phyloP scores from a whole-genome alignment of 2,888 invertebrate species.

The Priapulus caudatus region DNA sequence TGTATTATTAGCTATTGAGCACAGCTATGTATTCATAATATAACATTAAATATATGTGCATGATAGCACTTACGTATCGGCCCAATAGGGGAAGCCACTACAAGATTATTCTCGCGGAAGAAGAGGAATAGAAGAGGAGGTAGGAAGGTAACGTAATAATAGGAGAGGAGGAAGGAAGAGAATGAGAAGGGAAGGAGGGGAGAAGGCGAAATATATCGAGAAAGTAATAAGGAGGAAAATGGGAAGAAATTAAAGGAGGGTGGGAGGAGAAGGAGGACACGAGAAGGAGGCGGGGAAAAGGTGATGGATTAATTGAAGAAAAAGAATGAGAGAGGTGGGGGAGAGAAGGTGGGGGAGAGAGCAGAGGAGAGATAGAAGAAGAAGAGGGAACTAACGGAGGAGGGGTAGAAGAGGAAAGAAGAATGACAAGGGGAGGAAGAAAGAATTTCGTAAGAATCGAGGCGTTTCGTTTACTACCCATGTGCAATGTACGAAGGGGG shows the following conservation, averaged over 20 bases:
- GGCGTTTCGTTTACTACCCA: no score
- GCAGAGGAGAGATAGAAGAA: neutral
- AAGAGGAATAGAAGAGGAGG: no score
- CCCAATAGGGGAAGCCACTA: no score
- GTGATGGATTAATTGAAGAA: neutral
- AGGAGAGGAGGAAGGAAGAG: slow-evolving; percentile 3
- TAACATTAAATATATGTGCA: no score
- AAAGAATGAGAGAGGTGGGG: neutral
- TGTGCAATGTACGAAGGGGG: no score
- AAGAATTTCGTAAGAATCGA: no score
- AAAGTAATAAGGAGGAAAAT: neutral
- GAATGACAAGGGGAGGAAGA: neutral
- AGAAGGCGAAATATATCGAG: neutral
- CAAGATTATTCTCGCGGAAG: no score
- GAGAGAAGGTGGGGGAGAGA: neutral
- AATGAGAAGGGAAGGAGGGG: neutral
- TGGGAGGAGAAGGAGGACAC: neutral
- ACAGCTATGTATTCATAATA: no score
- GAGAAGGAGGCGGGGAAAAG: no score
- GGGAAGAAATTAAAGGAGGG: neutral
- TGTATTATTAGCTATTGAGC: no score
- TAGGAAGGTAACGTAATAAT: no score
- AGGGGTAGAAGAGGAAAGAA: slow-evolving; percentile 1
- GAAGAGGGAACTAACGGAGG: neutral
- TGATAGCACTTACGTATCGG: no score